These are phyloP conservation scores for Gallinago undulata DNA, from an alignment of 2,113 vertebrate species.

Conservation along the genomic window DNA sequence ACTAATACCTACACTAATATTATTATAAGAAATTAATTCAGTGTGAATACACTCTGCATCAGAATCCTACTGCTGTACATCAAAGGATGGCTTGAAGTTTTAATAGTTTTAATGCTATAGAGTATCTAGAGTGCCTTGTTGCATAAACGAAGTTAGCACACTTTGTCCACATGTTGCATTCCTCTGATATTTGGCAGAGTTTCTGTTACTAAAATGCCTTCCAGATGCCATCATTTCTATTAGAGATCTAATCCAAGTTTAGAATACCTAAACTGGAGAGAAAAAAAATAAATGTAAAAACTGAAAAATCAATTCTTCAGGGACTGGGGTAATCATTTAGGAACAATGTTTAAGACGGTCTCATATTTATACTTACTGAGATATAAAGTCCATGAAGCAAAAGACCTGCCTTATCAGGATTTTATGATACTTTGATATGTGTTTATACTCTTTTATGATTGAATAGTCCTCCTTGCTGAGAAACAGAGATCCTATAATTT, in stretches of 20 bases:
- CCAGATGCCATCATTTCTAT: slow-evolving; percentile 64
- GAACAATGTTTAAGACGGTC: not conserved
- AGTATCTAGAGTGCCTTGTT: slow-evolving; percentile 10
- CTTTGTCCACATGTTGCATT: slow-evolving; percentile 64
- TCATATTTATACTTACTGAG: not conserved
- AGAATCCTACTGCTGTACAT: not conserved
- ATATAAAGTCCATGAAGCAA: not conserved
- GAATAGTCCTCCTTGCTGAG: not conserved
- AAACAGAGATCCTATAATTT: not conserved
- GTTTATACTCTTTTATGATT: slow-evolving; percentile 8
- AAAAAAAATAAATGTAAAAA: not conserved
- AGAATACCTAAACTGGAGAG: not conserved
- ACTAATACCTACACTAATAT: not conserved
- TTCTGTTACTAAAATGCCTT: slow-evolving; percentile 67
- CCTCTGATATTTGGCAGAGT: slow-evolving; percentile 52
- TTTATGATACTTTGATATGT: slow-evolving; percentile 6
- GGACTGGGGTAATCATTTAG: not conserved
- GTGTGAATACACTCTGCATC: not conserved
- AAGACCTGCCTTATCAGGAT: not conserved
- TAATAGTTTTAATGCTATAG: not conserved
- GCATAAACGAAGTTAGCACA: slow-evolving; percentile 3
- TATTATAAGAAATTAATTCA: not conserved
- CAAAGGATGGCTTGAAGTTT: slow-evolving; percentile 3
- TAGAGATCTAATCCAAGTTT: slow-evolving; percentile 41
- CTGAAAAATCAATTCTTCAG: not conserved